Percentiles rank a stretch among this genome's conserved stretches.
These are phyloP conservation scores for Denticeps clupeoides DNA, from an alignment of 2,797 vertebrate species.

Conservation along the genomic window DNA sequence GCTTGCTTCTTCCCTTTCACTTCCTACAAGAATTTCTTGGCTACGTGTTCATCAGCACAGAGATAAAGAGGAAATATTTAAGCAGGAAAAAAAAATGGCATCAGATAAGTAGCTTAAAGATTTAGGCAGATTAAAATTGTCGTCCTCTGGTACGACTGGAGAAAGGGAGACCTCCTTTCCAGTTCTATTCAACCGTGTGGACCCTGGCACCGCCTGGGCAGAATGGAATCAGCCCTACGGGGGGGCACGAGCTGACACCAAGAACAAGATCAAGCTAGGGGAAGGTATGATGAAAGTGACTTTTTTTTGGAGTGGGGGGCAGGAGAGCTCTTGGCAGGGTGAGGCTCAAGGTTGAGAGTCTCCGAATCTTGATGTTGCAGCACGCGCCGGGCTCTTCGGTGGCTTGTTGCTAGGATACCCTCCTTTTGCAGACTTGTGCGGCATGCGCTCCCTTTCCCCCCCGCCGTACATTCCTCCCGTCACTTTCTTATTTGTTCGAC, in stretches of 20 bases:
- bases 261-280: background rate
- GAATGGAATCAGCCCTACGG: background rate
- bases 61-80: background rate
- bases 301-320: conserved; percentile 12
- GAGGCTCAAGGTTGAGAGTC: conserved; percentile 39
- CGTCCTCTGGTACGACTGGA: background rate
- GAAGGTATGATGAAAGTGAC: conserved; percentile 14
- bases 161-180: no score
- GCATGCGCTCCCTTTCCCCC: conserved; percentile 23
- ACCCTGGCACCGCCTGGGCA: no score
- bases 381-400: conserved; percentile 35
- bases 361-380: conserved; percentile 43
- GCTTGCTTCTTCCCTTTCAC: no score
- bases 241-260: background rate
- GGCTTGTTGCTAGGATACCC: conserved; percentile 61
- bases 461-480: conserved; percentile 21
- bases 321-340: conserved; percentile 24
- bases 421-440: conserved; percentile 39
- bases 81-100: background rate
- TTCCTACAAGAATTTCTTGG: no score
- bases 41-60: background rate
- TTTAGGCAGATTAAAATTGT: background rate
- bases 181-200: no score
- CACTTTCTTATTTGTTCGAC: conserved; percentile 21
- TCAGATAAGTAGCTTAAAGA: conserved; percentile 12